Conservation (phyloP, 2,797 vertebrate genomes). For the Tangara arthus region DNA sequence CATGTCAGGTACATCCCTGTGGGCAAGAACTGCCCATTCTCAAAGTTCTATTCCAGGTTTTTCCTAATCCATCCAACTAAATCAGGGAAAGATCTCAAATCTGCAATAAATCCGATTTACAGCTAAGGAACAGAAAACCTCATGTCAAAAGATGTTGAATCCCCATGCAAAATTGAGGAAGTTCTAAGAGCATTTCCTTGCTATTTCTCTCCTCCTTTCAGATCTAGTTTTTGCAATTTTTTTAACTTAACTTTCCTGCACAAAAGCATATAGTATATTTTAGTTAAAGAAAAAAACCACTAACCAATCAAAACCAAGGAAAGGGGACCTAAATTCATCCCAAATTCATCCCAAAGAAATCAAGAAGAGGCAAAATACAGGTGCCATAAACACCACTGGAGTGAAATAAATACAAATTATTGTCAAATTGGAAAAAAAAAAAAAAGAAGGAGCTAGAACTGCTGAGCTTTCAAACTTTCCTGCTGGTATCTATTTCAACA, state of each 20-base stretch:
- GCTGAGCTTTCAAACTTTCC: not conserved
- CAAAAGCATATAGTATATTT: not conserved
- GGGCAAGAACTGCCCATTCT: not conserved
- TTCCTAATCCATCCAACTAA: not conserved
- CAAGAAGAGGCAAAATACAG: not conserved
- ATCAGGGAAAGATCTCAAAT: not conserved
- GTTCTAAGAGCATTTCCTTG: not conserved
- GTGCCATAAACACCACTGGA: not conserved
- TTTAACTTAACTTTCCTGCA: not conserved
- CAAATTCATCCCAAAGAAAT: not conserved
- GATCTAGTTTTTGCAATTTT: not conserved
- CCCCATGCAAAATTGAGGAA: not conserved
- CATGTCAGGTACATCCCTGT: not conserved
- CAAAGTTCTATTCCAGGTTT: not conserved
- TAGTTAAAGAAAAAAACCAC: not conserved
- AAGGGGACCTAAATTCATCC: not conserved
- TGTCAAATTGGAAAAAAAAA: not conserved
- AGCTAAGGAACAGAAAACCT: not conserved
- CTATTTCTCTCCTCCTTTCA: not conserved
- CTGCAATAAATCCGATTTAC: not conserved
- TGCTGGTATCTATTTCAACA: not conserved
- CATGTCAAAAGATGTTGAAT: not conserved
- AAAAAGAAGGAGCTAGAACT: not conserved
- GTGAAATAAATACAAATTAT: not conserved
- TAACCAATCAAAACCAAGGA: not conserved